phyloP scores from a whole-genome alignment of 2,888 invertebrate species.

The Tanytarsus gracilentus region DNA sequence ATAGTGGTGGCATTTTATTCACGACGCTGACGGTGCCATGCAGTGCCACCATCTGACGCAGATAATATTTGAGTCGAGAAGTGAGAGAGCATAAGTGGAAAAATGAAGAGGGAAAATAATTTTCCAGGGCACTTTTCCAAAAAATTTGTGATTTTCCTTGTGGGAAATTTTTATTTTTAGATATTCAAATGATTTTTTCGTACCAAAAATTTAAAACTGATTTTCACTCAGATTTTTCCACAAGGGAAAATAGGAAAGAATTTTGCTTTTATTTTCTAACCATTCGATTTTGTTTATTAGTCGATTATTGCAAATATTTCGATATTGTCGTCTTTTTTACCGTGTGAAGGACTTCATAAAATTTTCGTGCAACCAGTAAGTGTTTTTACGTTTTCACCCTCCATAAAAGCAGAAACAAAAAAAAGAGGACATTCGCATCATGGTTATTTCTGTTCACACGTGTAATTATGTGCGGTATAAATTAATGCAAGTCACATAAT shows the following conservation, averaged over 20 bases:
- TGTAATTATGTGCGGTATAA: too few relatives aligned
- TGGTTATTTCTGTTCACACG: too few relatives aligned
- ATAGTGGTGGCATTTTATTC: too few relatives aligned
- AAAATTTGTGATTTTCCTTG: background rate
- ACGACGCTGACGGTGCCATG: too few relatives aligned
- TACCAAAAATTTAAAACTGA: background rate
- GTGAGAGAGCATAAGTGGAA: background rate
- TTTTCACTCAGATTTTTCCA: too few relatives aligned
- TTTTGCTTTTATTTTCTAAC: too few relatives aligned
- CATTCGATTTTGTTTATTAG: slow-evolving; percentile 10
- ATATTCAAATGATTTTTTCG: background rate
- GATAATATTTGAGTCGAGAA: background rate
- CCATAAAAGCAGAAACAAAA: too few relatives aligned
- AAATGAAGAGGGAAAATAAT: background rate
- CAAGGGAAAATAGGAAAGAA: too few relatives aligned
- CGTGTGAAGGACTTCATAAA: background rate
- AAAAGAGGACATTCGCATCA: too few relatives aligned
- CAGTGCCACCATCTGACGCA: too few relatives aligned
- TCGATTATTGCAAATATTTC: slow-evolving; percentile 6
- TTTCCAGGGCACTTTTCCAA: background rate
- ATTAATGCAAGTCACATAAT: too few relatives aligned
- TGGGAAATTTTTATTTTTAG: too few relatives aligned
- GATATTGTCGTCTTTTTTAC: background rate
- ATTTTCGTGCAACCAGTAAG: background rate
- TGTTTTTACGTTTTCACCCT: background rate